These are phyloP conservation scores for Trachelus iudaicus DNA, from an alignment of 2,888 invertebrate genomes.

Conservation along the genomic window DNA sequence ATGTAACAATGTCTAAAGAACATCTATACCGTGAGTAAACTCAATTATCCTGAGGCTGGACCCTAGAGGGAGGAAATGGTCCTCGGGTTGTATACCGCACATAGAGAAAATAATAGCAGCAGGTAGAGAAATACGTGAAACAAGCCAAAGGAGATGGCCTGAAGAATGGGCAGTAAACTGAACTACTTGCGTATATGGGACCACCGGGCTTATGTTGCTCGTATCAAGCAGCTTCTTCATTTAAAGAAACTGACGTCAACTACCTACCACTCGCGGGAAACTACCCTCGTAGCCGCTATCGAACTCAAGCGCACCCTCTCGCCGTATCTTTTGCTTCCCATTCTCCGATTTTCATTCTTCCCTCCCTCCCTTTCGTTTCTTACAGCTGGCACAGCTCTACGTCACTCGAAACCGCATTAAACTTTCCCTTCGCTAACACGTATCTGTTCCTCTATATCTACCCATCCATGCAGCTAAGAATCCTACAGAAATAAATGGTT, in stretches of 20 bases:
- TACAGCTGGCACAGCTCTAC: not conserved
- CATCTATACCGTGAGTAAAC: conserved; percentile 24
- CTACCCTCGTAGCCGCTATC: not conserved
- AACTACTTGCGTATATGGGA: conserved; percentile 18
- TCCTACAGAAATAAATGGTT: not conserved
- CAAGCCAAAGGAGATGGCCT: conserved; percentile 14
- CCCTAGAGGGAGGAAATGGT: conserved; percentile 18
- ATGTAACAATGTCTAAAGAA: conserved; percentile 9
- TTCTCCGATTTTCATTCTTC: not conserved
- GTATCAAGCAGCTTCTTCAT: not conserved
- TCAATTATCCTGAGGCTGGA: conserved; percentile 28
- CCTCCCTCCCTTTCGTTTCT: not conserved
- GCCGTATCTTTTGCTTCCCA: not conserved
- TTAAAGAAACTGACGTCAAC: not conserved
- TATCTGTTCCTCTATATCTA: not conserved
- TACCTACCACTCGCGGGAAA: not conserved
- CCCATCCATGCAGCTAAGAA: not conserved
- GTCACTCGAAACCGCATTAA: not conserved
- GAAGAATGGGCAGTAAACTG: conserved; percentile 19
- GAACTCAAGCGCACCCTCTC: not conserved
- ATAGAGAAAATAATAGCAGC: conserved; percentile 25
- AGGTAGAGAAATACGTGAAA: conserved; percentile 17
- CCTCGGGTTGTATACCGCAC: conserved; percentile 22
- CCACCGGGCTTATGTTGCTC: not conserved
- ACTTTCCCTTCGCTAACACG: not conserved